Evolutionary conservation across 2,888 invertebrate genomes (phyloP).

Genomic region (Aleiodes leptofemur): DNA sequence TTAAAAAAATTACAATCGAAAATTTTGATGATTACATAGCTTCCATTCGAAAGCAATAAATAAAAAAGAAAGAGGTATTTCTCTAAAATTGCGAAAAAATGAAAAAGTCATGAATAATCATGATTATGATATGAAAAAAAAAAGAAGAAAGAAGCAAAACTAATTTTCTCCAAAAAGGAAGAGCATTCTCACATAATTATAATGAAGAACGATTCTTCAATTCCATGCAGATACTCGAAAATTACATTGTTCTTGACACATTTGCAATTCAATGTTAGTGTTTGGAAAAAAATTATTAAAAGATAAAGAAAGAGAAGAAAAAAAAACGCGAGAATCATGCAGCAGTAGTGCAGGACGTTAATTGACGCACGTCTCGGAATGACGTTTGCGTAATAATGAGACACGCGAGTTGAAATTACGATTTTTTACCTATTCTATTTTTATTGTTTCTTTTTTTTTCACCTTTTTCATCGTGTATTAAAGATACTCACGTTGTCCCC

Average conservation of each 20-base stretch:
- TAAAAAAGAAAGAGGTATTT: no score
- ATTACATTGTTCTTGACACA: conserved; percentile 14
- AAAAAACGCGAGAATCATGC: not conserved
- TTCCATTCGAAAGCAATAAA: no score
- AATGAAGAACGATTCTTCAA: conserved; percentile 21
- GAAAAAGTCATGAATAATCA: not conserved
- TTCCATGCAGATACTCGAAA: not conserved
- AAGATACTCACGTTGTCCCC: conserved; percentile 83
- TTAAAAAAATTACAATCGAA: no score
- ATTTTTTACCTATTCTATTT: conserved; percentile 11
- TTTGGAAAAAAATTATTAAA: conserved; percentile 9
- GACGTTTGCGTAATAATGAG: conserved; percentile 33
- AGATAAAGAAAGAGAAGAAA: no score
- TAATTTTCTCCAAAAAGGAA: not conserved
- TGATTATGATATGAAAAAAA: not conserved
- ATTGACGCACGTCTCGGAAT: conserved; percentile 35
- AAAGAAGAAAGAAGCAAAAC: conserved; percentile 1
- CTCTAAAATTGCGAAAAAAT: no score
- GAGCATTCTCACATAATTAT: not conserved
- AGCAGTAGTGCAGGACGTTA: conserved; percentile 24
- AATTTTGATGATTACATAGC: no score
- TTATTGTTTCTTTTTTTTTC: not conserved
- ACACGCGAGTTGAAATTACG: conserved; percentile 15
- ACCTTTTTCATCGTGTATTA: not conserved
- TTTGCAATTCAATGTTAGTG: conserved; percentile 21